Percentiles rank a stretch among this genome's conserved stretches.
Evolutionary conservation across 2,113 vertebrate species (phyloP).

Genomic region (Naja naja): DNA sequence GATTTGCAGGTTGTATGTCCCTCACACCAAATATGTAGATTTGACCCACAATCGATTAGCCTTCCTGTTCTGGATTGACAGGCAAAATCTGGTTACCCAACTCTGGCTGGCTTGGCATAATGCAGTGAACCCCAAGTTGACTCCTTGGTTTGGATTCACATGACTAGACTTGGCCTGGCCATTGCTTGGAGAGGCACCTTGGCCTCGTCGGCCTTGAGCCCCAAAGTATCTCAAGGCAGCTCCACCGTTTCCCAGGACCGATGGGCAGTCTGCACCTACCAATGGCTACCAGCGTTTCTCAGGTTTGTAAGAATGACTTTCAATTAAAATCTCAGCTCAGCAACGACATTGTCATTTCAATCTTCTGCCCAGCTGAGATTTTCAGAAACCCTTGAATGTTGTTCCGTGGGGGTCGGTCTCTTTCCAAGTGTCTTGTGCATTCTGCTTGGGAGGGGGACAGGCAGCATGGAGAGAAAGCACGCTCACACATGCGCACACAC

Average conservation of each 20-base stretch:
- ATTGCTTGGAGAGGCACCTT: background rate
- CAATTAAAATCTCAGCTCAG: no score
- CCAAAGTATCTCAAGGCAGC: background rate
- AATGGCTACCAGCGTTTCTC: background rate
- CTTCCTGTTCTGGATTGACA: background rate
- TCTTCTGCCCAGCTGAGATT: background rate
- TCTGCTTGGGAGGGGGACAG: conserved; percentile 12
- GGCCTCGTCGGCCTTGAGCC: background rate
- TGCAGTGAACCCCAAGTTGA: background rate
- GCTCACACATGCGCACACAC: rapidly evolving
- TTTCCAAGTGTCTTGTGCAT: background rate
- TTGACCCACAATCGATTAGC: background rate
- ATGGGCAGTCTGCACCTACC: background rate
- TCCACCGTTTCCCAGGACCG: background rate
- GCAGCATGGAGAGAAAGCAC: conserved; percentile 35
- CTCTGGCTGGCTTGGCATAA: background rate
- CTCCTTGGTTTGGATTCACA: background rate
- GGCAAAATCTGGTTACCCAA: background rate
- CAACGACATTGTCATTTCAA: background rate
- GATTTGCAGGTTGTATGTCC: background rate
- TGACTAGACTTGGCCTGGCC: no score
- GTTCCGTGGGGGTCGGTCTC: background rate
- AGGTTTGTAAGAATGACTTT: background rate
- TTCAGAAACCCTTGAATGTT: background rate
- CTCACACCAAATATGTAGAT: background rate